A percentile compares a stretch with the other conserved stretches of the same genome.
Conservation (phyloP, 2,797 vertebrate genomes). For the Lepilemur septentrionalis region DNA sequence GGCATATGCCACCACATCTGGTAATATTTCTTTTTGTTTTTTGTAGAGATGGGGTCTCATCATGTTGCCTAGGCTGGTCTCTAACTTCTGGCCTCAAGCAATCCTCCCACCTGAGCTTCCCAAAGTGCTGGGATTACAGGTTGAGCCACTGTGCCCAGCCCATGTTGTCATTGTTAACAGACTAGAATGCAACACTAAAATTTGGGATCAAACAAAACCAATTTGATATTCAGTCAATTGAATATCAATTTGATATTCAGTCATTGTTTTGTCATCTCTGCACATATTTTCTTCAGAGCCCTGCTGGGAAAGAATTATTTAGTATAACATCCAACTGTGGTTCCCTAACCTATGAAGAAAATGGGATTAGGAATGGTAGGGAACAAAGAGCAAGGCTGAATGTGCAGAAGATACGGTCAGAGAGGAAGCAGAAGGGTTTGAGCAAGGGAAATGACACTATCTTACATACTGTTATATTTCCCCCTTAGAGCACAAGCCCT, state of each 20-base stretch:
- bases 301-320: background rate
- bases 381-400: background rate
- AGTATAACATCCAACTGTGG: background rate
- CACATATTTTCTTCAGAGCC: background rate
- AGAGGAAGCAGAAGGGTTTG: background rate
- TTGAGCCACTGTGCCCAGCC: background rate
- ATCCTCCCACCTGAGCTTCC: too few relatives aligned
- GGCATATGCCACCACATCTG: background rate
- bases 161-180: background rate
- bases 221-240: background rate
- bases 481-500: background rate
- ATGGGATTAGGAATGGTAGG: background rate
- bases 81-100: too few relatives aligned
- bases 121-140: too few relatives aligned
- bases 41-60: too few relatives aligned
- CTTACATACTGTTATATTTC: background rate
- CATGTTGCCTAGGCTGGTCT: too few relatives aligned
- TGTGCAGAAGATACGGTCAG: background rate
- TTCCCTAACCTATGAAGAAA: background rate
- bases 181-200: background rate
- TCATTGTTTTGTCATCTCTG: constrained; percentile 17
- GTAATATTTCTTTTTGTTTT: background rate
- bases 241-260: background rate
- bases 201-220: background rate
- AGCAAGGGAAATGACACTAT: background rate